phyloP scores from a whole-genome alignment of 2,888 invertebrate genomes.

The Timandra comae region DNA sequence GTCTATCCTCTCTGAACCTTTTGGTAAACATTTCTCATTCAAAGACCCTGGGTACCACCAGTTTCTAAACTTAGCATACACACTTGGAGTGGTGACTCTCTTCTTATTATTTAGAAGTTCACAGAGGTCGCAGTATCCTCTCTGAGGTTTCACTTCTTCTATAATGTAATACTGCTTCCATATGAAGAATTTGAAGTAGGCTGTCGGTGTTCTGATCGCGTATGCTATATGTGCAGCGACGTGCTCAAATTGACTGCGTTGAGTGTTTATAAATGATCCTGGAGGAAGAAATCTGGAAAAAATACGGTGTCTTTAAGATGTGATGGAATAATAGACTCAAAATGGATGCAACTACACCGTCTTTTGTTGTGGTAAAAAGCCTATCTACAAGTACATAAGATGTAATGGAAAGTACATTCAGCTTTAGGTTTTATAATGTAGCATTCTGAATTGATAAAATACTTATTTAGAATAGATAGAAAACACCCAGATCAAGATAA shows the following conservation, averaged over 20 bases:
- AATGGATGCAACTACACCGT: no score
- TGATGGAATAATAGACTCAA: no score
- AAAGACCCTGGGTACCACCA: slow-evolving; percentile 52
- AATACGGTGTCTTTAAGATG: no score
- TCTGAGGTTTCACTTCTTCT: slow-evolving; percentile 22
- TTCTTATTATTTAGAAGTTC: slow-evolving; percentile 34
- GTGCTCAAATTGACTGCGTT: slow-evolving; percentile 22
- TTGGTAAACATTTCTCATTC: slow-evolving; percentile 30
- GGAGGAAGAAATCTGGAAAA: slow-evolving; percentile 53
- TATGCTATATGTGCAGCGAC: slow-evolving; percentile 38
- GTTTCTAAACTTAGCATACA: slow-evolving; percentile 37
- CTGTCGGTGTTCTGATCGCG: slow-evolving; percentile 29
- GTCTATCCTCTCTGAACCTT: slow-evolving; percentile 27
- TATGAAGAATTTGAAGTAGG: slow-evolving; percentile 38
- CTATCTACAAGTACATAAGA: no score
- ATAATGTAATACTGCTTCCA: slow-evolving; percentile 51
- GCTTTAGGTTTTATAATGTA: no score
- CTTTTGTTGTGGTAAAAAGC: no score
- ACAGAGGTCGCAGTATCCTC: slow-evolving; percentile 50
- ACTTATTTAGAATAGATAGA: no score
- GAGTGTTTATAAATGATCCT: slow-evolving; percentile 48
- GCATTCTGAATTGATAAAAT: no score
- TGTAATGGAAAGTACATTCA: no score
- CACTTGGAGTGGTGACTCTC: slow-evolving; percentile 18
- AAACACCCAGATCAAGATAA: no score